Evolutionary conservation across 2,113 vertebrate species (phyloP).

Genomic region (western clawed frog (Xenopus tropicalis)): DNA sequence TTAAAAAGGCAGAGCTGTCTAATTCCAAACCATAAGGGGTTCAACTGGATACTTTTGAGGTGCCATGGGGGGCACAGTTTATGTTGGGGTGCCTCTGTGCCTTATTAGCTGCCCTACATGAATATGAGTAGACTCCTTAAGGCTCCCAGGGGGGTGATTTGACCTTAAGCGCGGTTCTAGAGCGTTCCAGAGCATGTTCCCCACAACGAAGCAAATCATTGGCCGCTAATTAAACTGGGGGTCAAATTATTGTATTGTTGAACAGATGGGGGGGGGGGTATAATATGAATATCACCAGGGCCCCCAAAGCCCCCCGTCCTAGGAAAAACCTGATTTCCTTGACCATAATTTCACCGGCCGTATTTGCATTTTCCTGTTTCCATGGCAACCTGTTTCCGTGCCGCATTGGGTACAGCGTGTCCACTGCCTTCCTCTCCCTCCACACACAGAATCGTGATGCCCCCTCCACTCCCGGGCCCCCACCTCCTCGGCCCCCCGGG

Average conservation of each 20-base stretch:
- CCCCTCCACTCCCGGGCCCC: not conserved
- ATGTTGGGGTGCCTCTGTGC: too few relatives aligned
- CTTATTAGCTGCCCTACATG: not conserved
- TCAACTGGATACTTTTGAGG: too few relatives aligned
- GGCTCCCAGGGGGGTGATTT: not conserved
- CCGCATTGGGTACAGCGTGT: not conserved
- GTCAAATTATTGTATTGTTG: not conserved
- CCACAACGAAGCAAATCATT: not conserved
- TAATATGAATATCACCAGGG: not conserved
- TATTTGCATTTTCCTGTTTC: slow-evolving; percentile 2
- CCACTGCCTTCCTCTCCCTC: not conserved
- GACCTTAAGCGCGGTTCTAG: not conserved
- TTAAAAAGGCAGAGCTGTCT: too few relatives aligned
- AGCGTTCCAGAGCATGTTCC: not conserved
- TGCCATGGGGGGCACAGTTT: too few relatives aligned
- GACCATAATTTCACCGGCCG: not conserved
- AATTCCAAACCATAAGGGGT: too few relatives aligned
- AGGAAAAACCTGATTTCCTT: not conserved
- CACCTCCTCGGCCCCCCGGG: not conserved
- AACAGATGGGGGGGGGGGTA: not conserved
- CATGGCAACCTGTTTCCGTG: not conserved
- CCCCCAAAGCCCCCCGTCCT: too few relatives aligned
- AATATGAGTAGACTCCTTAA: not conserved
- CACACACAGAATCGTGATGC: not conserved
- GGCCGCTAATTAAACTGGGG: not conserved